Percentiles rank a stretch among this genome's conserved stretches.
phyloP scores from a whole-genome alignment of 1,140 invertebrate species.

The Lutraria rhynchaena region DNA sequence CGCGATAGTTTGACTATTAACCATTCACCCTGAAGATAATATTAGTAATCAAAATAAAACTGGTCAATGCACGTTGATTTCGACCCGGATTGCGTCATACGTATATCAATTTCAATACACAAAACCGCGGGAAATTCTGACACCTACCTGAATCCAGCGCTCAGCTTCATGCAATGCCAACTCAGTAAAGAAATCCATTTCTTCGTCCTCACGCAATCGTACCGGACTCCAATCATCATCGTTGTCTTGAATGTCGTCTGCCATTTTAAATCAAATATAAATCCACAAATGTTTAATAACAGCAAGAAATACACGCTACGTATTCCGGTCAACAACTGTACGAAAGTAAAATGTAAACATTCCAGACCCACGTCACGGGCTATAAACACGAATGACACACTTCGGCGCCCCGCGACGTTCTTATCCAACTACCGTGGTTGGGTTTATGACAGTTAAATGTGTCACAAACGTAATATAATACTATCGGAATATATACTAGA shows the following conservation, averaged over 20 bases:
- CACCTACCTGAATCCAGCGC: constrained; percentile 79
- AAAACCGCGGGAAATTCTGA: constrained; percentile 46
- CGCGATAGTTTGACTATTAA: too few species aligned
- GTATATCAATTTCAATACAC: constrained; percentile 3
- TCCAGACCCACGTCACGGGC: constrained; percentile 34
- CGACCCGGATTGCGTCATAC: constrained; percentile 25
- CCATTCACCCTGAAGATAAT: too few species aligned
- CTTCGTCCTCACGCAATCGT: constrained; percentile 74
- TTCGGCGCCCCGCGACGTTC: constrained; percentile 31
- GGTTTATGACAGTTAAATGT: constrained; percentile 23
- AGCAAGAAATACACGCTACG: neutral
- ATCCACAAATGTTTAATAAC: constrained; percentile 18
- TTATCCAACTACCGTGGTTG: neutral
- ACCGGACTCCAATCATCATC: constrained; percentile 65
- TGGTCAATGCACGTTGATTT: neutral
- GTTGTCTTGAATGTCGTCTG: constrained; percentile 42
- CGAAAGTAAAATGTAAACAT: constrained; percentile 51
- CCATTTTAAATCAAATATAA: constrained; percentile 21
- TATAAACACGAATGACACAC: constrained; percentile 53
- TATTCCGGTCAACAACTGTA: constrained; percentile 13
- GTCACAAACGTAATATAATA: neutral
- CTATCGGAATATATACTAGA: too few species aligned
- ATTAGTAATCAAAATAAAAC: too few species aligned
- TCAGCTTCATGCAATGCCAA: constrained; percentile 79
- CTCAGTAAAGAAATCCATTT: constrained; percentile 80